A percentile compares a stretch with the other conserved stretches of the same genome.
phyloP scores from a whole-genome alignment of 2,888 invertebrate genomes.

The Patella depressa region DNA sequence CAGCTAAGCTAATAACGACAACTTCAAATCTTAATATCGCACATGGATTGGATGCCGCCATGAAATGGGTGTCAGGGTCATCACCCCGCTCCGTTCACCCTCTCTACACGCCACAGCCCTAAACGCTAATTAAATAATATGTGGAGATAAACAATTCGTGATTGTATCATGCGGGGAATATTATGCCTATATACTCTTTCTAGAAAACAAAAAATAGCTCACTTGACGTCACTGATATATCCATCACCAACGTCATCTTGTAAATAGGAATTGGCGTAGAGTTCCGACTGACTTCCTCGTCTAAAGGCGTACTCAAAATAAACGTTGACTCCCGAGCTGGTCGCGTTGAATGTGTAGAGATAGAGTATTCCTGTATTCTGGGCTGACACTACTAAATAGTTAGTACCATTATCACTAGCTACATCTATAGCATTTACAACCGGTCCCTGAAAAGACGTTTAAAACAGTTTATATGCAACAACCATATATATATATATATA shows the following conservation, averaged over 20 bases:
- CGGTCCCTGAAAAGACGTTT: slow-evolving; percentile 16
- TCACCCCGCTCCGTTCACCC: no score
- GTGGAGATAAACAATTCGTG: no score
- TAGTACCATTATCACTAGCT: not conserved
- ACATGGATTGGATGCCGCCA: no score
- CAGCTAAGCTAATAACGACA: no score
- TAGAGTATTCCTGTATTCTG: slow-evolving; percentile 14
- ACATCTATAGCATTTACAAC: slow-evolving; percentile 17
- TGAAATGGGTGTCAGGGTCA: no score
- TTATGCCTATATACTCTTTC: no score
- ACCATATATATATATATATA: no score
- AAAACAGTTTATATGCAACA: no score
- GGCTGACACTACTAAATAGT: slow-evolving; percentile 9
- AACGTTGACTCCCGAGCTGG: not conserved
- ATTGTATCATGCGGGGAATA: no score
- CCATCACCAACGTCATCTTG: slow-evolving; percentile 6
- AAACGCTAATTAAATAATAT: no score
- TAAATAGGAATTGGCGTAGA: slow-evolving; percentile 8
- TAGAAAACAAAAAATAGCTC: not conserved
- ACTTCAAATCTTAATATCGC: no score
- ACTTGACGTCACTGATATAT: slow-evolving; percentile 18
- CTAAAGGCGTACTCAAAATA: slow-evolving; percentile 14
- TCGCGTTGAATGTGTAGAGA: slow-evolving; percentile 14
- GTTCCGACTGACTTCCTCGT: slow-evolving; percentile 5
- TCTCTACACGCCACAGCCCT: no score